Evolutionary conservation across 2,113 vertebrate species (phyloP).

Genomic region (Oncorhynchus nerka): DNA sequence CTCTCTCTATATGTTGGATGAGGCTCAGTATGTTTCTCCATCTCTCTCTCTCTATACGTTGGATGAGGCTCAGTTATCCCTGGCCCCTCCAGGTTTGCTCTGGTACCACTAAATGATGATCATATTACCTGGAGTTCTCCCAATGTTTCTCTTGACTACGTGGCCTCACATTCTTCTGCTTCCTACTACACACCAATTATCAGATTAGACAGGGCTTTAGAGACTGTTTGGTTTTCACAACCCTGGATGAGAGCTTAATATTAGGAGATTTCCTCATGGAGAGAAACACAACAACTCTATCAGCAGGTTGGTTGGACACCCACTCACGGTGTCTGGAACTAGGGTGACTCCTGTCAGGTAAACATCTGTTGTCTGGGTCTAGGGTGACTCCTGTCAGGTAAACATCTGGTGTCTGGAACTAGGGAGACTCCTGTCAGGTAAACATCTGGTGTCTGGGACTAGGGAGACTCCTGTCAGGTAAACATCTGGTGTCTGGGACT

Average conservation of each 20-base stretch:
- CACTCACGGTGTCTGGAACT: no score
- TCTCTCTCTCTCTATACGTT: background rate
- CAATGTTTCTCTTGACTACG: constrained; percentile 14
- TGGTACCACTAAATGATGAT: background rate
- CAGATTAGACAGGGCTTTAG: constrained; percentile 9
- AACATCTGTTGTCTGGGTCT: no score
- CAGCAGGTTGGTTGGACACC: no score
- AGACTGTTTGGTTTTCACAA: constrained; percentile 10
- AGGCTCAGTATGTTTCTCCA: background rate
- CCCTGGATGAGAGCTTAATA: background rate
- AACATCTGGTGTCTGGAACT: no score
- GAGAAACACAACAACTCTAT: no score
- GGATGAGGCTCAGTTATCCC: background rate
- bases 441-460: no score
- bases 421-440: no score
- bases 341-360: no score
- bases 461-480: no score
- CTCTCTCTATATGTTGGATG: background rate
- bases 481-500: no score
- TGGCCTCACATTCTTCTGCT: constrained; percentile 12
- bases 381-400: no score
- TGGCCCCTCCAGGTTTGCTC: background rate
- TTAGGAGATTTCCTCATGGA: constrained; percentile 25
- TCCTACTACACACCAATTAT: constrained; percentile 24
- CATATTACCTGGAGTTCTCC: constrained; percentile 22